Conservation (phyloP, 2,888 invertebrate genomes). For the Metacarcinus magister region DNA sequence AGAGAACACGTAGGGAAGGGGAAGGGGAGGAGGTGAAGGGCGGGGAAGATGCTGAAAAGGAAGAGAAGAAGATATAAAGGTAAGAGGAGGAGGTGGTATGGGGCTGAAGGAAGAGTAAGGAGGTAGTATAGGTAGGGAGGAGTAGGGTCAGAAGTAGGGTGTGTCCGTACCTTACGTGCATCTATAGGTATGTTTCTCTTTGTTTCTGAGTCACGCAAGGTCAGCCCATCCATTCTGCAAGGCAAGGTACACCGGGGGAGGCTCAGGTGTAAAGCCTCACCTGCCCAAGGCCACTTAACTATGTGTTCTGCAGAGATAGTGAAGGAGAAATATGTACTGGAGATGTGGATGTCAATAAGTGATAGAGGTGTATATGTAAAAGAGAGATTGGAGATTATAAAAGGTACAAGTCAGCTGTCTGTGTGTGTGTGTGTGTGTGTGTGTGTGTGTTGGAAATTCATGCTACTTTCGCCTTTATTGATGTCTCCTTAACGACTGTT, state of each 20-base stretch:
- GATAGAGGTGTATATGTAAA: background rate
- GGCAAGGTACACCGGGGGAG: background rate
- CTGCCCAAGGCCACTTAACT: background rate
- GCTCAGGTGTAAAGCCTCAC: background rate
- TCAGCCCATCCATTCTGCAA: slow-evolving; percentile 38
- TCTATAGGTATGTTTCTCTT: background rate
- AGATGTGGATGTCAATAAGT: slow-evolving; percentile 34
- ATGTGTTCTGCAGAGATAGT: background rate
- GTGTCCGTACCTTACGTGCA: background rate
- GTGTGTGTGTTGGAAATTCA: background rate
- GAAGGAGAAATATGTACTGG: background rate
- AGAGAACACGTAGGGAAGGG: background rate
- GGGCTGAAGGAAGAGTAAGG: background rate
- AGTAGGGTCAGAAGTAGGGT: background rate
- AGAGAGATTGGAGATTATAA: slow-evolving; percentile 45
- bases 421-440: slow-evolving; percentile 51
- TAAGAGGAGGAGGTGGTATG: background rate
- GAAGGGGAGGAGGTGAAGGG: background rate
- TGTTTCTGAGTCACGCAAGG: slow-evolving; percentile 57
- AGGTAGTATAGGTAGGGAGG: background rate
- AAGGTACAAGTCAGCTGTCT: background rate
- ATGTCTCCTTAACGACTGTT: background rate
- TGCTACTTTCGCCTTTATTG: background rate
- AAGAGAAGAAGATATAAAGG: background rate
- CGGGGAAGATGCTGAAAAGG: background rate